A percentile compares a stretch with the other conserved stretches of the same genome.
Evolutionary conservation across 2,797 vertebrate genomes (phyloP).

Genomic region (Myotis vivesi): DNA sequence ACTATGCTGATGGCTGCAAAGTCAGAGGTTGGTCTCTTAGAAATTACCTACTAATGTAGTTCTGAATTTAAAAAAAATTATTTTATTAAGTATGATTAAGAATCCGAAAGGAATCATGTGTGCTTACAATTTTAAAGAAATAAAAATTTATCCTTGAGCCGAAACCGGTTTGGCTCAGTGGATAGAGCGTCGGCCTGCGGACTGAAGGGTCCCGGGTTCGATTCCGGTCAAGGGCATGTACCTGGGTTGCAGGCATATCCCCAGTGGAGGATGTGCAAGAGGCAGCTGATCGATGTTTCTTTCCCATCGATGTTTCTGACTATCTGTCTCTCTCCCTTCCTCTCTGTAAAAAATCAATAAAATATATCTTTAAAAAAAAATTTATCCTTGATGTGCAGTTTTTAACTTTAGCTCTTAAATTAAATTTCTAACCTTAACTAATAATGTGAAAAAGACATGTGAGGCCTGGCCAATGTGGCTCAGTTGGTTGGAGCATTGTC

Average conservation of each 20-base stretch:
- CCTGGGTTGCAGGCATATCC: no score
- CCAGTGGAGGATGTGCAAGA: no score
- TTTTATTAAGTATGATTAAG: slow-evolving; percentile 21
- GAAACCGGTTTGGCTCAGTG: no score
- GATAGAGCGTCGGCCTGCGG: no score
- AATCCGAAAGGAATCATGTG: background rate
- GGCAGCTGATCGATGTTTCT: no score
- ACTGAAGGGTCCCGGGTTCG: no score
- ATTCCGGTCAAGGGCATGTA: no score
- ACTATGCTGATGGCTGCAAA: slow-evolving; percentile 99
- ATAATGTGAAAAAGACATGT: background rate
- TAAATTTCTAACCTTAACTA: background rate
- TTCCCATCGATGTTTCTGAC: no score
- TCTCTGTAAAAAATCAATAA: no score
- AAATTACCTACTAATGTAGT: background rate
- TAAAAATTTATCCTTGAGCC: background rate
- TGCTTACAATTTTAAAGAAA: slow-evolving; percentile 43
- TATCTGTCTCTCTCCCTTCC: no score
- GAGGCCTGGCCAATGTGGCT: background rate
- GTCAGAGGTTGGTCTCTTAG: slow-evolving; percentile 89
- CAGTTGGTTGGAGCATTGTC: background rate
- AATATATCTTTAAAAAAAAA: no score
- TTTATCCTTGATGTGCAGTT: slow-evolving; percentile 1
- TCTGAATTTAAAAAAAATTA: background rate
- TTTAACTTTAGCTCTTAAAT: background rate